phyloP scores from a whole-genome alignment of 2,113 vertebrate species.

The Candoia aspera region DNA sequence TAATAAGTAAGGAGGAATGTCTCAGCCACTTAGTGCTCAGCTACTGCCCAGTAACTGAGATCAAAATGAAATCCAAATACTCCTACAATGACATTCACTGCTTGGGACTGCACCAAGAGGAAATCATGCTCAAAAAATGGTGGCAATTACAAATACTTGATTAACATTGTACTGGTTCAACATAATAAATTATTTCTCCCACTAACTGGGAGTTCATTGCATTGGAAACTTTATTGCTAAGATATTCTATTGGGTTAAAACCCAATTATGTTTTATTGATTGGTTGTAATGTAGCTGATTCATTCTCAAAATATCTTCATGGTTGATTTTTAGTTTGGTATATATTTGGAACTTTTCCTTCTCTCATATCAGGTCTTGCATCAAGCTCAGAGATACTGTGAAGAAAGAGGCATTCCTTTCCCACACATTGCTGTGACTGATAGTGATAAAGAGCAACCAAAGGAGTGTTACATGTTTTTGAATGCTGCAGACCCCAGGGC shows the following conservation, averaged over 20 bases:
- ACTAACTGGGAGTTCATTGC: neutral
- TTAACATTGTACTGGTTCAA: neutral
- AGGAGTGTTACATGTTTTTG: slow-evolving; percentile 71
- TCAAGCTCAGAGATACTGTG: slow-evolving; percentile 63
- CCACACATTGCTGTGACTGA: slow-evolving; percentile 58
- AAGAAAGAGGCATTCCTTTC: slow-evolving; percentile 67
- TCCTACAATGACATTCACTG: neutral
- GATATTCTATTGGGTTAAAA: neutral
- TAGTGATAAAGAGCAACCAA: slow-evolving; percentile 50
- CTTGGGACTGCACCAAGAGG: neutral
- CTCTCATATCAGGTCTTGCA: slow-evolving; percentile 57
- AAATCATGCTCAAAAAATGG: neutral
- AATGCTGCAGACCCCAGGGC: slow-evolving; percentile 34
- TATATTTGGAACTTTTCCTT: neutral
- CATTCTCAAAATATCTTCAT: neutral
- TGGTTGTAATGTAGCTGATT: neutral
- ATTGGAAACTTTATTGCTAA: neutral
- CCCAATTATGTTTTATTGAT: no score
- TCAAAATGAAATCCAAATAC: no score
- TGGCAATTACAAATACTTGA: neutral
- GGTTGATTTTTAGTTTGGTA: neutral
- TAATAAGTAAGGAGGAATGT: no score
- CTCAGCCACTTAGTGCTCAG: no score
- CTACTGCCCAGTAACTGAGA: no score
- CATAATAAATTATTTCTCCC: neutral